A percentile compares a stretch with the other conserved stretches of the same genome.
phyloP scores from a whole-genome alignment of 2,888 invertebrate species.

The Taenaris catops region DNA sequence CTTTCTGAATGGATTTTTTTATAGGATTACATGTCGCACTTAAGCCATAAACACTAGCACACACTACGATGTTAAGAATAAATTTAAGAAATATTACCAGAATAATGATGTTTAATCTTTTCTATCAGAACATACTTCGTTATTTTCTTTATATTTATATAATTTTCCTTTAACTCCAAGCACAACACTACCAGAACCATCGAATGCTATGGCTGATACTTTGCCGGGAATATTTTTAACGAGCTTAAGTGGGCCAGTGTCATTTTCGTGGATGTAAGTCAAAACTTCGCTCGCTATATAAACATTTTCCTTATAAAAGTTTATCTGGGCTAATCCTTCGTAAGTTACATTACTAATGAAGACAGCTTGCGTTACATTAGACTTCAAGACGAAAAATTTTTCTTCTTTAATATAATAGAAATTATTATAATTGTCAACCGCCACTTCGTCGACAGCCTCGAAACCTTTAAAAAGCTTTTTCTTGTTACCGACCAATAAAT shows the following conservation, averaged over 20 bases:
- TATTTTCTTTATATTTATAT: slow-evolving; percentile 41
- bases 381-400: slow-evolving; percentile 47
- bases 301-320: slow-evolving; percentile 45
- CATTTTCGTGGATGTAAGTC: slow-evolving; percentile 51
- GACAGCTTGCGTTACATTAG: slow-evolving; percentile 36
- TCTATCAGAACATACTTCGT: slow-evolving; percentile 40
- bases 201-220: slow-evolving; percentile 57
- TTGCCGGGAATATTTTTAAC: slow-evolving; percentile 45
- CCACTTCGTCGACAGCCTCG: slow-evolving; percentile 51
- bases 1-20: no score
- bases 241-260: slow-evolving; percentile 41
- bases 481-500: slow-evolving; percentile 44
- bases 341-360: slow-evolving; percentile 47
- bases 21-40: no score
- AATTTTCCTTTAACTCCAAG: slow-evolving; percentile 50
- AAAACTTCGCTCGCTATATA: slow-evolving; percentile 52
- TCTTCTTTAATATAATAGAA: slow-evolving; percentile 56
- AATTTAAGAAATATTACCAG: no score
- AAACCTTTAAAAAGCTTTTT: slow-evolving; percentile 46
- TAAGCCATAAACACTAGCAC: no score
- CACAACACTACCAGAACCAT: slow-evolving; percentile 45
- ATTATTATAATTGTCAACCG: slow-evolving; percentile 55
- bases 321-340: slow-evolving; percentile 54
- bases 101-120: slow-evolving; percentile 24
- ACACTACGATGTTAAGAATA: no score